phyloP scores from a whole-genome alignment of 2,113 vertebrate genomes.

The Canis aureus region DNA sequence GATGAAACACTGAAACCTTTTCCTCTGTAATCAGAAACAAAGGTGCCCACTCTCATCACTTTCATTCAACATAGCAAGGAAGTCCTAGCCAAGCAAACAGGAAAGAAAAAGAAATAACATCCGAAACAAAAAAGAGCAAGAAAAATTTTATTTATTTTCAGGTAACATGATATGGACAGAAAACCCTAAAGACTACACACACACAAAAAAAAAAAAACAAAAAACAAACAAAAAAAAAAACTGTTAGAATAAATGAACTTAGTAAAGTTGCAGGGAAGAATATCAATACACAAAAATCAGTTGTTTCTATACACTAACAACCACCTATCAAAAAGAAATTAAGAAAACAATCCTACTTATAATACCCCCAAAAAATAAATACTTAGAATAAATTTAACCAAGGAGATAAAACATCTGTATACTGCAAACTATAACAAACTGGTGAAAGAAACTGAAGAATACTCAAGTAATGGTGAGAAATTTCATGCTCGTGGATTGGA shows the following conservation, averaged over 20 bases:
- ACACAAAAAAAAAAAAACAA: neutral
- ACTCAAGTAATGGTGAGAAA: neutral
- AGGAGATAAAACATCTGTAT: neutral
- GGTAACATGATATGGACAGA: neutral
- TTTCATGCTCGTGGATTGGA: neutral
- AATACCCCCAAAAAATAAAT: neutral
- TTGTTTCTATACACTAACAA: neutral
- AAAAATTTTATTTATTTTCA: neutral
- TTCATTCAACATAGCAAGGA: neutral
- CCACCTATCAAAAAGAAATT: neutral
- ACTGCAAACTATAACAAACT: neutral
- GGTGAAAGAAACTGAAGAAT: neutral
- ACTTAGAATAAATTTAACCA: neutral
- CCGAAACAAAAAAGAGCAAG: neutral
- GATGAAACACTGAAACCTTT: neutral
- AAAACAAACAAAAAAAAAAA: neutral
- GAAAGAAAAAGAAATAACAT: neutral
- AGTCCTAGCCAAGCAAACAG: neutral
- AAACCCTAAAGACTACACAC: neutral
- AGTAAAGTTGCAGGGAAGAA: neutral
- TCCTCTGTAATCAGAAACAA: neutral
- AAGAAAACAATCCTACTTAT: neutral
- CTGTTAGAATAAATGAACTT: neutral
- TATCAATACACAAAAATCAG: neutral
- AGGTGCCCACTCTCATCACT: neutral